Percentiles rank a stretch among this genome's conserved stretches.
Conservation (phyloP, 2,113 vertebrate species). For the Crotalus horridus region DNA sequence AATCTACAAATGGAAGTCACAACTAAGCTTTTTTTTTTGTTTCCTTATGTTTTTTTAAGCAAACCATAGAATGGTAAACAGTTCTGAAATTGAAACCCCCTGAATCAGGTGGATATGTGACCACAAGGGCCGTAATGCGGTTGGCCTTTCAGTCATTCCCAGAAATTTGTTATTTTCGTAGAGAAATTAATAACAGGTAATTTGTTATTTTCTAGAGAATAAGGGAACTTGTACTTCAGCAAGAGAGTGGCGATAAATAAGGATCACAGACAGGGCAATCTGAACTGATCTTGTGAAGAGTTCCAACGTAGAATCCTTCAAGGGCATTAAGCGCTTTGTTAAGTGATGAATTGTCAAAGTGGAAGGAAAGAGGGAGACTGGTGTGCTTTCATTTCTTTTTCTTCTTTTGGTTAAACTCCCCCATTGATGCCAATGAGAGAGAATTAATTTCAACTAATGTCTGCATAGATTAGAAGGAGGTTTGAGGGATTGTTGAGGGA, state of each 20-base stretch:
- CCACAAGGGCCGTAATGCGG: neutral
- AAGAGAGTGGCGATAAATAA: neutral
- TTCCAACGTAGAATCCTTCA: neutral
- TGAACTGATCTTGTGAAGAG: neutral
- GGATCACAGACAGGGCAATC: neutral
- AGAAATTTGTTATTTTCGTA: neutral
- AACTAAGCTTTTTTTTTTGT: neutral
- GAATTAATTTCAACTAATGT: neutral
- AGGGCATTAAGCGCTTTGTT: neutral
- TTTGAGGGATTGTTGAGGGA: neutral
- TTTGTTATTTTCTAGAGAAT: neutral
- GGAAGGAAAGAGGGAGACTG: neutral
- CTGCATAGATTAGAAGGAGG: neutral
- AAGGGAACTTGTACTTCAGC: neutral
- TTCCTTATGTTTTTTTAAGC: neutral
- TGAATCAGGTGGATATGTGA: neutral
- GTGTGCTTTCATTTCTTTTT: neutral
- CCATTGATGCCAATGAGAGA: neutral
- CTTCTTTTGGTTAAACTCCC: neutral
- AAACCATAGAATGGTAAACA: neutral
- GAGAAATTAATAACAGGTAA: neutral
- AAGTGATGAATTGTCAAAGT: neutral
- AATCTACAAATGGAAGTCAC: neutral
- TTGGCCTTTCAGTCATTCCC: neutral
- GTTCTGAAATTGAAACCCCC: neutral